Evolutionary conservation across 2,113 vertebrate species (phyloP).

Genomic region (Apteryx mantelli): DNA sequence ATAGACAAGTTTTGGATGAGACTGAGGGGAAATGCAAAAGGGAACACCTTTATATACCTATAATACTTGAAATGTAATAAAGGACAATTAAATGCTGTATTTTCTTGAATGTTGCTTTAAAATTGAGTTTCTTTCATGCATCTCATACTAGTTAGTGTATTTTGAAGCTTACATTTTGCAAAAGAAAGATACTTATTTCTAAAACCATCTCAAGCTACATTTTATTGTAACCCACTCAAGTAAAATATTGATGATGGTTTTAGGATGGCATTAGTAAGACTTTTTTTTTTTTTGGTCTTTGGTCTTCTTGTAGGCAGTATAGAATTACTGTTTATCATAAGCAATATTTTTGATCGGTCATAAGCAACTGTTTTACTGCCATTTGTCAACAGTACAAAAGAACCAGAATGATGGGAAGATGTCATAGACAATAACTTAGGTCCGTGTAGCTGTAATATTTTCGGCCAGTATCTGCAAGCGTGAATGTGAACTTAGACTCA

Average conservation of each 20-base stretch:
- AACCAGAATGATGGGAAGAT: neutral
- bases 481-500: neutral
- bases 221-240: neutral
- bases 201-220: neutral
- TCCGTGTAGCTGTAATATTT: neutral
- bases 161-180: neutral
- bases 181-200: neutral
- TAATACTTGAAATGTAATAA: neutral
- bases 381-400: neutral
- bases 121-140: neutral
- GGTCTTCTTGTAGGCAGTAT: neutral
- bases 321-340: neutral
- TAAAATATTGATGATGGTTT: neutral
- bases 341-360: neutral
- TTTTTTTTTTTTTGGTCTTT: too few species aligned
- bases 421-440: neutral
- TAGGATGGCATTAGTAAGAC: neutral
- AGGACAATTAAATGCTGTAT: neutral
- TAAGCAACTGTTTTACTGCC: neutral
- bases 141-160: neutral
- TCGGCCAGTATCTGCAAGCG: neutral
- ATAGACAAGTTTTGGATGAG: neutral
- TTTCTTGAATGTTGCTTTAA: neutral
- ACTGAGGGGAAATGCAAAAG: neutral
- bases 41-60: neutral